Evolutionary conservation across 2,888 invertebrate species (phyloP).

Genomic region (Alcis repandata): DNA sequence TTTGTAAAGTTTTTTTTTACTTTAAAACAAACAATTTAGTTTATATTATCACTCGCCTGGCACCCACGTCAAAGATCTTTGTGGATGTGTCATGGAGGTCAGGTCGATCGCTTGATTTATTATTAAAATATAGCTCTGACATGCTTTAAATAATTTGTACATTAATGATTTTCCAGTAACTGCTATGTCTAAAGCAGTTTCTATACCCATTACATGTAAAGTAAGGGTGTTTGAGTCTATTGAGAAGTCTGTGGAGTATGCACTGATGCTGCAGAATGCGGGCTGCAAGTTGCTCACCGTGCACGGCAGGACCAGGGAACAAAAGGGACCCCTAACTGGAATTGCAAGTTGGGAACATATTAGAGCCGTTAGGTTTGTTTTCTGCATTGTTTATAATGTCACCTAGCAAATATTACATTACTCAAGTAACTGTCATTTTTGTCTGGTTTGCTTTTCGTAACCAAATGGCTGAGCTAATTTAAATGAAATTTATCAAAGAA

Average conservation of each 20-base stretch:
- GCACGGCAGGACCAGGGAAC: constrained; percentile 97
- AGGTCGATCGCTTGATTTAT: no score
- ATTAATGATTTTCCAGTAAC: constrained; percentile 86
- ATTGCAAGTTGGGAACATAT: constrained; percentile 98
- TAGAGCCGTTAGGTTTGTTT: constrained; percentile 92
- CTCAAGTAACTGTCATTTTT: neutral
- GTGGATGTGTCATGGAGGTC: no score
- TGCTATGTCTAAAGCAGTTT: constrained; percentile 89
- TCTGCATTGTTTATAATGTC: constrained; percentile 12
- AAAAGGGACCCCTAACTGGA: constrained; percentile 98
- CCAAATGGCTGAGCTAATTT: no score
- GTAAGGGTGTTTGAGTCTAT: constrained; percentile 95
- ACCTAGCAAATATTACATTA: no score
- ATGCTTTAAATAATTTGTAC: neutral
- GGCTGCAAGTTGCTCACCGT: constrained; percentile 97
- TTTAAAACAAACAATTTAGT: no score
- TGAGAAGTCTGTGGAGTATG: constrained; percentile 95
- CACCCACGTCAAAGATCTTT: no score
- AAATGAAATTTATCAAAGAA: no score
- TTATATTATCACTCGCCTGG: no score
- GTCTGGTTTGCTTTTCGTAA: no score
- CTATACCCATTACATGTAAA: constrained; percentile 98
- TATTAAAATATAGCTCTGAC: no score
- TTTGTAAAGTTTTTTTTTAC: no score
- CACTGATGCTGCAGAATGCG: constrained; percentile 97